Conservation (phyloP, 2,888 invertebrate species). For the Ommatoiulus sabulosus region DNA sequence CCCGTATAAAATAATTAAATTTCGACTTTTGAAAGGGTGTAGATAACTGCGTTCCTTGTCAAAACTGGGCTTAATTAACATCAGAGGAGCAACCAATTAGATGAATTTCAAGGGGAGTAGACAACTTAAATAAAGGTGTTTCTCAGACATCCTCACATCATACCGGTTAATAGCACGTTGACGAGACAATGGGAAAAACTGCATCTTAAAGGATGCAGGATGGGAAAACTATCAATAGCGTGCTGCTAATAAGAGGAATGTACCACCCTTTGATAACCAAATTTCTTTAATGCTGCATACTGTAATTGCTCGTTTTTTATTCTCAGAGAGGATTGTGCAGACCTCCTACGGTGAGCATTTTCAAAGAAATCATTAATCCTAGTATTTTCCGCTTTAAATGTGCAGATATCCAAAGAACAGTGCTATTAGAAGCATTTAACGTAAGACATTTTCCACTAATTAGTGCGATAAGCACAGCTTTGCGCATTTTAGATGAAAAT, state of each 20-base stretch:
- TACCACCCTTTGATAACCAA: neutral
- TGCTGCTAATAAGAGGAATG: neutral
- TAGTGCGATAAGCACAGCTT: too few species aligned
- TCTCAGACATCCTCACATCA: neutral
- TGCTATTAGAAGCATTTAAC: neutral
- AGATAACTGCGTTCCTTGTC: constrained; percentile 18
- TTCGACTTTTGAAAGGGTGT: neutral
- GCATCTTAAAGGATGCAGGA: neutral
- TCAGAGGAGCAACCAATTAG: neutral
- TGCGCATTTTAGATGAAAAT: too few species aligned
- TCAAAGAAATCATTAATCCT: neutral
- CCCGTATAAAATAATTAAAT: constrained; percentile 24
- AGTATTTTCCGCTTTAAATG: neutral
- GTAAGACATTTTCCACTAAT: too few species aligned
- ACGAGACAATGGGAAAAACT: neutral
- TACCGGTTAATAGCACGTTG: neutral
- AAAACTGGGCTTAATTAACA: constrained; percentile 41
- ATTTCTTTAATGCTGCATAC: neutral
- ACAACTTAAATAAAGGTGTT: constrained; percentile 20
- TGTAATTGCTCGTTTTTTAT: neutral
- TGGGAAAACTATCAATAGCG: neutral
- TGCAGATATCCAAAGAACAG: neutral
- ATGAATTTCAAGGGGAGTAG: neutral
- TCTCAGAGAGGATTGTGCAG: neutral
- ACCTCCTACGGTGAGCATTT: neutral